Base-by-base conservation (phyloP, 2,888 invertebrate species). In the Heliconius sara region DNA sequence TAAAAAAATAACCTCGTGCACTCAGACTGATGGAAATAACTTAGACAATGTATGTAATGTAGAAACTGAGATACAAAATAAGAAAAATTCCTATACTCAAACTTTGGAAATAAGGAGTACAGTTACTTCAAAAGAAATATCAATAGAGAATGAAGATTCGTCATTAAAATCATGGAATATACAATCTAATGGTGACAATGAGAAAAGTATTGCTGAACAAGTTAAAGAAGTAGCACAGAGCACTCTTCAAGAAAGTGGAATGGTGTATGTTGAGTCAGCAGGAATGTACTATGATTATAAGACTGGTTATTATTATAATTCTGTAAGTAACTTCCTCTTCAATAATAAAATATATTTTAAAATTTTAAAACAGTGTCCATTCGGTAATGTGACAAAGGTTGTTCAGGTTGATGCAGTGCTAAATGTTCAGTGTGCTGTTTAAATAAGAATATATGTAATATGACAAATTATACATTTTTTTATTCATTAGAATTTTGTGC, bases 271-370 rank as follows among this genome's bases (percentile, higher is more conserved):
- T 84, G 97, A 97, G 87, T 97, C 97, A 4, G 97, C 97, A 39
- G 98, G 98, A 84, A 96, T 98, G 93, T 98, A 98, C 92, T 98
- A 98, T 91, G 98, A 98, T 91, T 97, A 97, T 85, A 97, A 97
- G 87, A 97, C 98, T 84, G 98, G 98, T 82, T 98, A 98, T 93
- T 98, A 98, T 93, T 98, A 98, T 89, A 98, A 98, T 95, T 96
- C 98, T 85, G 98, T 98, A 95, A 95, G 96, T 95, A 83, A 25
- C 43, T 43, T 65, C 27, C 34, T 39, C 39, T 10, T 52, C 52
- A 52, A 6, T 52, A 52, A 52, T 7, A 19, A 19, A 52, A 19
- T 52, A 52, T 52, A 52, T 19, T 52, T 7, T 2, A 19, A 27
- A 52, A 52, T 52, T 6, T 19, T 52, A 52, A 52, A 52, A 52